Base-by-base conservation (phyloP, 2,113 vertebrate species). In the Limanda limanda region DNA sequence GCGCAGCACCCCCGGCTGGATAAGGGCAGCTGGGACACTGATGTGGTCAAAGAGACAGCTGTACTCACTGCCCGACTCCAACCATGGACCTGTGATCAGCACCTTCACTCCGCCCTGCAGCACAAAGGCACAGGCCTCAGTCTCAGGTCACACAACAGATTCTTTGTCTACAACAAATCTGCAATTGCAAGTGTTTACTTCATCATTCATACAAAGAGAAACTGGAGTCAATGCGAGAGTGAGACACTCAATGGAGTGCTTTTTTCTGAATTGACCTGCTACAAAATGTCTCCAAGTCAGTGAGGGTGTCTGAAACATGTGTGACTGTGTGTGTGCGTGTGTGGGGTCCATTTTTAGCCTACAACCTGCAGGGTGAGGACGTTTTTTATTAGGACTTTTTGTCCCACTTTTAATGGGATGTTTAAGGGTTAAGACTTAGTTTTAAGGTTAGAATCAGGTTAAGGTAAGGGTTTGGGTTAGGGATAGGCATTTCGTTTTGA, bases 21-120 rank as follows among this genome's bases (percentile, higher is more conserved):
- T 99, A 85, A 99, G 93, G 65, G 97, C 97, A 48, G 98, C 98
- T 31, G 98, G 97, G 92, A 99, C 98, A 69, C 97, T 98, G 94
- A 97, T 97, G 95, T 98, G 97, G 94, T 99, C 98, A 71, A 99
- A 99, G 88, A 99, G 95, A 90, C 98, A 99, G 92, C 95, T 97
- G 94, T 99, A 99, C 90, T 97, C 97, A 90, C 95, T 97, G 95
- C 95, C 96, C 78, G 97, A 96, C 94, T 99, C 97, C 83, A 98
- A 95, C 98, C 98, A 99, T 0, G 97, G 97, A 65, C 98, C 98
- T 40, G 98, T 99, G 92, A 99, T 99, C 87, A 99, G 93, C 84
- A 99, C 97, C 92, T 99, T 99, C 73, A 99, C 98, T 66, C 98
- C 98, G 74, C 98, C 98, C 98, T 99, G 91, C 14, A 62, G 73